Evolutionary conservation across 2,113 vertebrate genomes (phyloP), one percentile per base, ranked within the genome.

Genomic region (Delphinus delphis): DNA sequence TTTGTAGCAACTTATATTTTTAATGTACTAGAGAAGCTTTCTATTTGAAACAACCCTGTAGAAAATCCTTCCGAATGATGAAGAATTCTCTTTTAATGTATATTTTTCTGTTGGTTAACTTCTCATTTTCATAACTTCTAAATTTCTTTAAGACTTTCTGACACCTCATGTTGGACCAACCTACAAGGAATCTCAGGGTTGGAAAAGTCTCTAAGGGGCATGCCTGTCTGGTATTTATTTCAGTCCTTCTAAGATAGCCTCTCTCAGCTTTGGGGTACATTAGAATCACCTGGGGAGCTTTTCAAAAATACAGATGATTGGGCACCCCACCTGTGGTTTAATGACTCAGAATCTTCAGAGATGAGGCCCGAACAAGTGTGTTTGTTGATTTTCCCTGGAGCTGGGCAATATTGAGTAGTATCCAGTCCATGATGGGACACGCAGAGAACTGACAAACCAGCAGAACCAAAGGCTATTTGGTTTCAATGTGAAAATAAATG

Each of bases 351-450:
- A 67, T 62, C 70, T 79, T 33, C 47, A 36, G 62, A 6, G 36
- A 53, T 14, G 36, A 71, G 47, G 20, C 20, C 53, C n/a, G 58
- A 23, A 70, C 25, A 93, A 8, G 18, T 25, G 1, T 36, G 60
- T 28, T 6, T 71, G 53, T 60, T 18, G 18, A 28, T 36, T 60
- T n/a, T 50, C 36, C 68, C n/a, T 55, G 38, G 41, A 53, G 23
- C 1, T 13, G 65, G 55, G 21, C 53, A 76, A n/a, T 7, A 20
- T 18, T 11, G 21, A 58, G 11, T 1, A 68, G 13, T 6, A 62
- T 4, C 18, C 18, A 50, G 20, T 7, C 47, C 33, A 8, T 0
- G 2, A 67, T 0, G 12, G 36, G 50, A 62, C 4, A 9, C 8
- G n/a, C 31, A 68, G 71, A 85, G 38, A 6, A 25, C 23, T 2